Conservation (phyloP, 2,888 invertebrate species). For the Andrena fulva region DNA sequence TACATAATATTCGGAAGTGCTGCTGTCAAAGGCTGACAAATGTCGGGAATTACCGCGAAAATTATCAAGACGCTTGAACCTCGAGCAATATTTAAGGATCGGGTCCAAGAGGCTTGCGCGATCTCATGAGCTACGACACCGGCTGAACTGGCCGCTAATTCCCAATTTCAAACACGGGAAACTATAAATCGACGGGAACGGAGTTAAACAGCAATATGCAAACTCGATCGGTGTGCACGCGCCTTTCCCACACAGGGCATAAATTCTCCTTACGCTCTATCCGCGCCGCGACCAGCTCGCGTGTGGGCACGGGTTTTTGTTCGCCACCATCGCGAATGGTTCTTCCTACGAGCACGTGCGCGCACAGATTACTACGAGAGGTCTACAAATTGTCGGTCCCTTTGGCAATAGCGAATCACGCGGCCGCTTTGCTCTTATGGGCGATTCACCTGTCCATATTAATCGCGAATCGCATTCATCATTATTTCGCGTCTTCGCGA, state of each 20-base stretch:
- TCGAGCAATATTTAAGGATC: conserved; percentile 49
- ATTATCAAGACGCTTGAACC: conserved; percentile 43
- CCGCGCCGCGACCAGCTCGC: conserved; percentile 55
- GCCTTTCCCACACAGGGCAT: conserved; percentile 48
- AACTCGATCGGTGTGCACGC: conserved; percentile 53
- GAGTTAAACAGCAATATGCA: conserved; percentile 57
- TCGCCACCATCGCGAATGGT: conserved; percentile 33
- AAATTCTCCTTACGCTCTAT: conserved; percentile 56
- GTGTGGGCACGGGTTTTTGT: conserved; percentile 51
- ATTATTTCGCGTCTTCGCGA: too few relatives aligned
- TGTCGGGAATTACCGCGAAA: conserved; percentile 3
- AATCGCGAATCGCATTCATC: conserved; percentile 20
- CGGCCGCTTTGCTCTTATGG: conserved; percentile 11
- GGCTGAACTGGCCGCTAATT: conserved; percentile 53
- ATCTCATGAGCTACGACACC: conserved; percentile 36
- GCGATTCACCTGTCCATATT: conserved; percentile 32
- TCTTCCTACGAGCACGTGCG: conserved; percentile 20
- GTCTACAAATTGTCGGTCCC: conserved; percentile 40
- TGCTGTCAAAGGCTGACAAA: conserved; percentile 8
- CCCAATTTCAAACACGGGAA: conserved; percentile 65
- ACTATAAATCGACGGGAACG: conserved; percentile 66
- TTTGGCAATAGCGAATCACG: conserved; percentile 3
- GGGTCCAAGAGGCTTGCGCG: neutral
- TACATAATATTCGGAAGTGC: neutral
- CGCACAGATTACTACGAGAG: conserved; percentile 18